Evolutionary conservation across 2,888 invertebrate genomes (phyloP), one percentile per base, ranked within the genome.

Genomic region (Nomada goodeniana): DNA sequence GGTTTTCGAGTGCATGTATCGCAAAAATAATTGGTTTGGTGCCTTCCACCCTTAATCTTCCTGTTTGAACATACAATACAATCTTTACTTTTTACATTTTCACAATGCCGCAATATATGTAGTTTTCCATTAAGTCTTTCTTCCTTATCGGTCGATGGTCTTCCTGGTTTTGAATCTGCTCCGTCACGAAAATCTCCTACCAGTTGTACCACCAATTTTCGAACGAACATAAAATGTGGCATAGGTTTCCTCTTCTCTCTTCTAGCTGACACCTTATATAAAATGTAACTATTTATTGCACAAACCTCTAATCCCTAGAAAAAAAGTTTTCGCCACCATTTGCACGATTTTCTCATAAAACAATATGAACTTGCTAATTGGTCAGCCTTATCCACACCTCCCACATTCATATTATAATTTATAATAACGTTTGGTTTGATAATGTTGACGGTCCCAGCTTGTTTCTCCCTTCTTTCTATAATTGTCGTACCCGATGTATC

Each of bases 331-430:
- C 42, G 20, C 52, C 68, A 60, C 36, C 60, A 75, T 52, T 75
- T 75, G 13, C 60, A 65, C 0, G 57, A 75, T 75, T 75, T 75
- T 75, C 70, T 70, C 63, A 76, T 53, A 59, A 76, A 76, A 53
- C 69, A 76, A 61, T 76, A 76, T 53, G 61, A 69, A 53, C 53
- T 53, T 53, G 64, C 59, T 55, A 64, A 73, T 73, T 64, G 73
- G 64, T 64, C 63, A 61, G 69, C 55, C 63, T 55, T 69, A 57
- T 69, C 76, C 15, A 76, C 44, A 61, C 63, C 69, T 53, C 44
- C 55, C 61, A 68, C 68, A 52, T 75, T 68, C 23, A 52, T 42
- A 75, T 68, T 75, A 11, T 75, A 68, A 68, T 68, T 75, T 68
- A 75, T 68, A 68, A 75, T 68, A 50, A 68, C 75, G 2, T 57